These are phyloP conservation scores for Anabas testudineus DNA, from an alignment of 2,797 vertebrate species.

Conservation along the genomic window DNA sequence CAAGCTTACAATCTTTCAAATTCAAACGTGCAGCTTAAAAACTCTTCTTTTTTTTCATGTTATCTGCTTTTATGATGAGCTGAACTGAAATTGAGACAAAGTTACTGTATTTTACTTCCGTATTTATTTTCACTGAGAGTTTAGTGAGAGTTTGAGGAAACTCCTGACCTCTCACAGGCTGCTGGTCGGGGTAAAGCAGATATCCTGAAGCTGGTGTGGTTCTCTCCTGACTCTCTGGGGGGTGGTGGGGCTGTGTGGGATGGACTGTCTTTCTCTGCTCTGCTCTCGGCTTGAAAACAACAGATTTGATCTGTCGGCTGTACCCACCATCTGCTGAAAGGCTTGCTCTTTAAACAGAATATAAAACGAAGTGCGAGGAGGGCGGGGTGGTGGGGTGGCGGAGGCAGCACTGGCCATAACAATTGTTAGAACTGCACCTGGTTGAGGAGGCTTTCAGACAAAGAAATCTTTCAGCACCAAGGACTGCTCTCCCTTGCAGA, in stretches of 20 bases:
- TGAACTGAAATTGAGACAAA: neutral
- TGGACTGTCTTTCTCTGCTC: slow-evolving; percentile 32
- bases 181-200: slow-evolving; percentile 23
- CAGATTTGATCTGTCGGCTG: slow-evolving; percentile 27
- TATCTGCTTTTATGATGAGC: neutral
- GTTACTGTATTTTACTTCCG: neutral
- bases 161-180: slow-evolving; percentile 13
- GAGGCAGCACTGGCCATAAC: neutral
- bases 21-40: neutral
- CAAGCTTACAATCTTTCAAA: neutral
- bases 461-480: slow-evolving; percentile 13
- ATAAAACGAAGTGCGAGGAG: slow-evolving; percentile 20
- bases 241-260: slow-evolving; percentile 19
- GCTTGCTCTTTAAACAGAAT: slow-evolving; percentile 42
- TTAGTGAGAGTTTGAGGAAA: neutral
- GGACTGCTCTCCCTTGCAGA: slow-evolving; percentile 15
- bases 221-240: slow-evolving; percentile 3
- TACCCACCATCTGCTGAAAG: slow-evolving; percentile 24
- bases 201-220: slow-evolving; percentile 16
- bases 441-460: slow-evolving; percentile 22
- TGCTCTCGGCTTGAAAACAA: slow-evolving; percentile 30
- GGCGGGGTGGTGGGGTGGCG: neutral
- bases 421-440: slow-evolving; percentile 14
- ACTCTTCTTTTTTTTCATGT: neutral
- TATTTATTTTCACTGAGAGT: neutral